Base-by-base conservation (phyloP, 1,140 invertebrate species). In the Diuraphis noxia region DNA sequence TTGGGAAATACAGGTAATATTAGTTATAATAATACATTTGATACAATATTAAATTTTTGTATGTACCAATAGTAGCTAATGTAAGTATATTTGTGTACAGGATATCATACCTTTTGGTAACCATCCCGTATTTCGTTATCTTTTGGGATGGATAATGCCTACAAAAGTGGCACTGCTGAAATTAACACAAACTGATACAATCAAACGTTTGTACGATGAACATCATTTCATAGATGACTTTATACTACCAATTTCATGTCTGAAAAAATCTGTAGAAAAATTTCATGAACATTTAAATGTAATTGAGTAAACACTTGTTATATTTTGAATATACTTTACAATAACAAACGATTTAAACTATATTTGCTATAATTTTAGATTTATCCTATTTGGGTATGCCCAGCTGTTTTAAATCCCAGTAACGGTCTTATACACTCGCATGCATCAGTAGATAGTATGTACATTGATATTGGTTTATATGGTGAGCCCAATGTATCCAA, bases 21-120 rank as follows among this genome's bases (percentile, higher is more conserved):
- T n/a, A 23, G 49, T 49, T 49, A 49, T 49, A 49, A 49, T 49
- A n/a, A 2, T 8, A 72, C 19, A 49, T 49, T 72, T 72, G n/a
- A 17, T 72, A 72, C 0, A n/a, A 72, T 72, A n/a, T 63, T 13
- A 63, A n/a, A 56, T 56, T 56, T 56, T 56, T 63, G 10, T n/a
- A 34, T 63, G 23, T 40, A 13, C 30, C 25, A 13, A 40, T 6
- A 25, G 23, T 10, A n/a, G n/a, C n/a, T n/a, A 38, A n/a, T 25
- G 30, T 52, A 36, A 34, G 7, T 23, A 86, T 25, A 72, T 84
- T 79, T 92, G 46, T 23, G 95, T 95, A 13, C 93, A 97, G 96
- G 97, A 98, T 92, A 97, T 98, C 72, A 96, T 98, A 92, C 96
- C 97, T 17, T 98, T 98, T 94, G 97, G 97, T n/a, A 98, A 98